phyloP scores from a whole-genome alignment of 2,888 invertebrate genomes.

The Sarcophaga subvicina region DNA sequence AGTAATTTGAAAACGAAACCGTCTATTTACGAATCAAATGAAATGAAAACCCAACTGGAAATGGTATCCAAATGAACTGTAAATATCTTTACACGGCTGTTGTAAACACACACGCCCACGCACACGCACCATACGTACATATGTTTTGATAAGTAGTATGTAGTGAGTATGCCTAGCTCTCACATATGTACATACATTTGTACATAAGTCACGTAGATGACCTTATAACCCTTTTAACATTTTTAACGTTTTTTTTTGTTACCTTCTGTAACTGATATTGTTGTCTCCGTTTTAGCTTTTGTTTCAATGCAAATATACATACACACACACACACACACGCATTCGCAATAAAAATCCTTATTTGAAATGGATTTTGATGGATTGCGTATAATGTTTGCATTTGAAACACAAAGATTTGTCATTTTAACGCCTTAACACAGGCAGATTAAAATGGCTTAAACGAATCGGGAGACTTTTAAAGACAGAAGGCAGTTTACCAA shows the following conservation, averaged over 20 bases:
- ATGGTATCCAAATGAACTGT: conserved; percentile 12
- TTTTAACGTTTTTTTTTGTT: too few species aligned
- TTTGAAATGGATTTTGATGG: conserved; percentile 10
- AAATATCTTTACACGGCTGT: neutral
- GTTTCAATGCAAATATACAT: too few species aligned
- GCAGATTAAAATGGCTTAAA: conserved; percentile 37
- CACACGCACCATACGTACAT: neutral
- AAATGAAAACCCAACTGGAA: neutral
- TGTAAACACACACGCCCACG: conserved; percentile 8
- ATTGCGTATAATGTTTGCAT: conserved; percentile 15
- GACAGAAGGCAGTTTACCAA: neutral
- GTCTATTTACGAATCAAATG: neutral
- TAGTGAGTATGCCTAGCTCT: neutral
- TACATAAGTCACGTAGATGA: conserved; percentile 49
- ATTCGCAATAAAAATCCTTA: conserved; percentile 1
- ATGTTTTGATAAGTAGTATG: neutral
- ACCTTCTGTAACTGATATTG: neutral
- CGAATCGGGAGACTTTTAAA: neutral
- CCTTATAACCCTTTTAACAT: conserved; percentile 36
- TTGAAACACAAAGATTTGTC: conserved; percentile 41
- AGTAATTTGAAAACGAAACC: neutral
- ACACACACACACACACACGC: too few species aligned
- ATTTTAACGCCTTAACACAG: conserved; percentile 19
- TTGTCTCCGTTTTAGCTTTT: too few species aligned
- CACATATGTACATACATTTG: neutral